A percentile compares a stretch with the other conserved stretches of the same genome.
Conservation (phyloP, 2,113 vertebrate species). For the Panthera leo region DNA sequence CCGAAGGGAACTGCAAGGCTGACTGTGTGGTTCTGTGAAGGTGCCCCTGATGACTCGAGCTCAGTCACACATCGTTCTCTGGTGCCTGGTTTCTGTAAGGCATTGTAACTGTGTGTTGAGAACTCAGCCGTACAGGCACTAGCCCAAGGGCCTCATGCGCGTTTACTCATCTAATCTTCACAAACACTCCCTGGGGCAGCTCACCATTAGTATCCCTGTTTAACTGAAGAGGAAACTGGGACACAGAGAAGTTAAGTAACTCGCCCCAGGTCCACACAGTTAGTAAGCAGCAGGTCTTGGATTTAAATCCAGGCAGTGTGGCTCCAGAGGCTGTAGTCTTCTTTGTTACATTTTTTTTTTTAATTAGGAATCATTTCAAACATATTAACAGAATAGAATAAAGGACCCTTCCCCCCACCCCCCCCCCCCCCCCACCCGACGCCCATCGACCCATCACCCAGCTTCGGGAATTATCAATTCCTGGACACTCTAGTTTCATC, state of each 20-base stretch:
- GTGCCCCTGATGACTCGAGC: background rate
- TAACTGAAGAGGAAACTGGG: background rate
- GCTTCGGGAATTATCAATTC: background rate
- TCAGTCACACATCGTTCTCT: background rate
- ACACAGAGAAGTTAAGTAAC: background rate
- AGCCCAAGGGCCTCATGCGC: background rate
- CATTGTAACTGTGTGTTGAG: background rate
- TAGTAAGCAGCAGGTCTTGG: background rate
- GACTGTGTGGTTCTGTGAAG: background rate
- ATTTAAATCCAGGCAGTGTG: background rate
- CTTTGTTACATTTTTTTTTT: background rate
- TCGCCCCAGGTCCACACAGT: background rate
- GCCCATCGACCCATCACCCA: background rate
- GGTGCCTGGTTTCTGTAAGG: background rate
- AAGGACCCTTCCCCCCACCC: background rate
- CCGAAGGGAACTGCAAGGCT: background rate
- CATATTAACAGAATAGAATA: background rate
- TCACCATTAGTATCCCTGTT: background rate
- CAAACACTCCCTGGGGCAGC: background rate
- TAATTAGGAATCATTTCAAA: background rate
- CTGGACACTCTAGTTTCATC: background rate
- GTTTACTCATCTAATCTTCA: background rate
- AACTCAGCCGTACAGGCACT: background rate
- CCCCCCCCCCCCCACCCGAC: no score
- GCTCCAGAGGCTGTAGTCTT: background rate